Conservation (phyloP, 2,797 vertebrate genomes). For the Sebastolobus altivelis region DNA sequence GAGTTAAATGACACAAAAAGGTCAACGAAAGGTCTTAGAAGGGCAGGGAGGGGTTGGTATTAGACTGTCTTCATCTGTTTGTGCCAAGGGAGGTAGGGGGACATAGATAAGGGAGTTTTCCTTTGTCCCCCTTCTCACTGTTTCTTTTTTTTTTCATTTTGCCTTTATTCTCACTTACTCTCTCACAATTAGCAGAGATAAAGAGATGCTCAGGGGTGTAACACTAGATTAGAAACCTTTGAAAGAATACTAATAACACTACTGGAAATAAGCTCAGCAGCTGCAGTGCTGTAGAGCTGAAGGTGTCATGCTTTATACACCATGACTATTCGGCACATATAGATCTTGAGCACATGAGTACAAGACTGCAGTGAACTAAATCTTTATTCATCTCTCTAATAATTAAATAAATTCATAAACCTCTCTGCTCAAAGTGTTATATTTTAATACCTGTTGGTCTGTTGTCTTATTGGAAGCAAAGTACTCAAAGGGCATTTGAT, state of each 20-base stretch:
- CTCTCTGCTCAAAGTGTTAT: neutral
- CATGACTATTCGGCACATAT: neutral
- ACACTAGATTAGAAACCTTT: constrained; percentile 24
- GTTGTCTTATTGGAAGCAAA: neutral
- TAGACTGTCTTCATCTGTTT: constrained; percentile 55
- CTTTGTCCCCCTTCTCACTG: constrained; percentile 5
- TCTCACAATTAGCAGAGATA: constrained; percentile 58
- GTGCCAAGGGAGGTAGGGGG: constrained; percentile 38
- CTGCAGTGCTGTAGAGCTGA: constrained; percentile 15
- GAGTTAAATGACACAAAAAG: constrained; percentile 78
- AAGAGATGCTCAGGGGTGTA: constrained; percentile 40
- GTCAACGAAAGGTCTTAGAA: constrained; percentile 82
- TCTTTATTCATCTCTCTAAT: neutral
- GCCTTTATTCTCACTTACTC: constrained; percentile 34
- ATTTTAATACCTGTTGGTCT: neutral
- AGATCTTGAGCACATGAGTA: neutral
- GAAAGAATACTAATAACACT: constrained; percentile 50
- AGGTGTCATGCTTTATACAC: neutral
- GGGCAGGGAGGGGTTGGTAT: constrained; percentile 64
- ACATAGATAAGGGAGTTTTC: constrained; percentile 42
- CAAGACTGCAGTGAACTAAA: neutral
- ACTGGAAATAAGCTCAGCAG: constrained; percentile 33
- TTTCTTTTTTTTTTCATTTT: constrained; percentile 2
- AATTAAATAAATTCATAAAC: neutral
- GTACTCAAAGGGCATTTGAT: constrained; percentile 5